Evolutionary conservation across 2,113 vertebrate genomes (phyloP).

Genomic region (Chionodraco myersi): DNA sequence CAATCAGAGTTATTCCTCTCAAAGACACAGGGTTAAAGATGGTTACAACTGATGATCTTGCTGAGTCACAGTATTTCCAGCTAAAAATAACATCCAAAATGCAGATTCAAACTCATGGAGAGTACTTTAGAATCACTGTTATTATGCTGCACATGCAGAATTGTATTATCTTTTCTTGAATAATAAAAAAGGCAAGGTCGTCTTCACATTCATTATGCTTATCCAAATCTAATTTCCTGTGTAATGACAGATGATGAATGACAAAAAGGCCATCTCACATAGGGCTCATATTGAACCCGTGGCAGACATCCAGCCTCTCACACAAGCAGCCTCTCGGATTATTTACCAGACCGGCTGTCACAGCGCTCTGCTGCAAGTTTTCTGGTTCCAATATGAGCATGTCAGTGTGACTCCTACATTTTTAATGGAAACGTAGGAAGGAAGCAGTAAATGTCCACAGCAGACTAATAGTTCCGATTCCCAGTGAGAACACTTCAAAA

Average conservation of each 20-base stretch:
- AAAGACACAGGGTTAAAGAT: constrained; percentile 18
- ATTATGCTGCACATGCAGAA: constrained; percentile 24
- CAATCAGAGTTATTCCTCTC: constrained; percentile 25
- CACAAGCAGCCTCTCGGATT: constrained; percentile 27
- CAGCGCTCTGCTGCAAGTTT: constrained; percentile 30
- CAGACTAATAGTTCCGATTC: constrained; percentile 61
- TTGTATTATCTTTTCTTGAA: constrained; percentile 10
- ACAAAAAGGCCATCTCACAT: constrained; percentile 44
- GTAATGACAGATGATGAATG: constrained; percentile 59
- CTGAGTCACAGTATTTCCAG: constrained; percentile 20
- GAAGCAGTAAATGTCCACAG: constrained; percentile 51
- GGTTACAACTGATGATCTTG: constrained; percentile 22
- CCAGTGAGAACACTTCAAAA: constrained; percentile 43
- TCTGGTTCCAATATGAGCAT: constrained; percentile 46
- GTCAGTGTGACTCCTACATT: constrained; percentile 60
- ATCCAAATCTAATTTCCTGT: constrained; percentile 62
- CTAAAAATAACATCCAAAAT: constrained; percentile 1
- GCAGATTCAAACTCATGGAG: not conserved
- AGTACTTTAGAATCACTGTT: not conserved
- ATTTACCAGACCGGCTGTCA: constrained; percentile 53
- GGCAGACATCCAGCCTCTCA: constrained; percentile 52
- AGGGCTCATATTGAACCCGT: constrained; percentile 53
- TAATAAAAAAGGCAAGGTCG: constrained; percentile 50
- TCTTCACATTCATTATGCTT: constrained; percentile 45
- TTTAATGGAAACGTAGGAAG: constrained; percentile 62